Base-by-base conservation (phyloP, 2,113 vertebrate species). In the Chinchilla lanigera region DNA sequence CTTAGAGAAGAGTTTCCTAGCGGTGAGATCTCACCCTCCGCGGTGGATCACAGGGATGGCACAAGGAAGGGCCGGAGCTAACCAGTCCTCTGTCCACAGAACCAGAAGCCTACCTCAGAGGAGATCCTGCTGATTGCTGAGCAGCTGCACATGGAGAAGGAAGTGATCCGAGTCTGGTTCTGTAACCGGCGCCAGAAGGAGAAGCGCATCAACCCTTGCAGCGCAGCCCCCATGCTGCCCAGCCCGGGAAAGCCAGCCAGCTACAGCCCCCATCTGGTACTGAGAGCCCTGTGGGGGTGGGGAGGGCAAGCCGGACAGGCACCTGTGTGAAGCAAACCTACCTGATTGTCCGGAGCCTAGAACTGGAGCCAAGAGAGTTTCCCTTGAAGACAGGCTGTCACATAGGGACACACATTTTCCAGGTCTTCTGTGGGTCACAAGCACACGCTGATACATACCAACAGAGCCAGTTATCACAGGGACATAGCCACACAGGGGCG, bases 51-150 rank as follows among this genome's bases (percentile, higher is more conserved):
- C 63, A 30, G 47, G 90, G n/a, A 11, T 6, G 50, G 54, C 0
- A 0, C 35, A 50, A 13, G 35, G 61, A n/a, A 26, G n/a, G 75
- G 33, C 35, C 3, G 30, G 54, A 4, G 9, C 83, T 97, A 54
- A 96, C 5, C 0, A 35, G 52, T 63, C 63, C 28, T 95, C n/a
- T 92, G 35, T 67, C 77, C 84, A n/a, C 98, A 99, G 99, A 99
- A 99, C 99, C 99, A 99, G 99, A 99, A 99, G 99, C 99, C 99
- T 99, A 99, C 99, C 99, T 99, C 99, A 98, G 99, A 99, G 98
- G 99, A 99, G 98, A 99, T 99, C 98, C 98, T 99, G 98, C 98
- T 99, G 97, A 99, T 99, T 26, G 98, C 99, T 0, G 99, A 99
- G 98, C 99, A 99, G 98, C 99, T 99, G 98, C 99, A 98, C 98